Evolutionary conservation across 2,113 vertebrate species (phyloP), one percentile per base, ranked within the genome.

Genomic region (Dunckerocampus dactyliophorus): DNA sequence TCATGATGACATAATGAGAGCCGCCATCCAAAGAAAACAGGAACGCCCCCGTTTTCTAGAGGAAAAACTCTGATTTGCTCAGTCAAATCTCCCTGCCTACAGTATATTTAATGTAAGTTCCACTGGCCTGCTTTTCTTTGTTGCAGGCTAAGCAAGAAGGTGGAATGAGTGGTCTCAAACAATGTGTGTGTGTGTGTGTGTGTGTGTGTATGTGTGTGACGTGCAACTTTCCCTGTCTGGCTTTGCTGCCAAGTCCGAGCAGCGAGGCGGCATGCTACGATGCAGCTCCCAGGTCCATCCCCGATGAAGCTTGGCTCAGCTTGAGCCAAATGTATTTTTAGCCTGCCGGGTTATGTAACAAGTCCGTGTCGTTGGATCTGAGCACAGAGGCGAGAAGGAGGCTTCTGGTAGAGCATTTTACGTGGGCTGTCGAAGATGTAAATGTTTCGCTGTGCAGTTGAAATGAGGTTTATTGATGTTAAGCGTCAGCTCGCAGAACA

Each of bases 311-410:
- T 43, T 14, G 39, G 3, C 87, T 79, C 76, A 79, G 79, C 82
- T 72, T 72, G 21, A 80, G 69, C 75, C 62, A 43, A 59, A 37
- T 54, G 74, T 89, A 90, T 91, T 90, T 90, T 91, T 91, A 90
- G 84, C 71, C 54, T 31, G 42, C 53, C 1, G 61, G 16, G 72
- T 89, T 90, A 87, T 85, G 76, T 86, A 91, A 90, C 78, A 15
- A 70, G 65, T 77, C 80, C 70, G 80, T 81, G 85, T 84, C 82
- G 87, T 88, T 83, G 85, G 84, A 82, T 85, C 77, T 72, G 65
- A 20, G 52, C 72, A 57, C 31, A 34, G 68, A 67, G 69, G 61
- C 48, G 49, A 75, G 55, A 22, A 65, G 46, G 47, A 65, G 65
- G 51, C 47, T 31, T 58, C 57, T 14, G 54, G 28, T 2, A 24